These are phyloP conservation scores for Nothobranchius furzeri DNA, from an alignment of 2,113 vertebrate species.

Conservation along the genomic window DNA sequence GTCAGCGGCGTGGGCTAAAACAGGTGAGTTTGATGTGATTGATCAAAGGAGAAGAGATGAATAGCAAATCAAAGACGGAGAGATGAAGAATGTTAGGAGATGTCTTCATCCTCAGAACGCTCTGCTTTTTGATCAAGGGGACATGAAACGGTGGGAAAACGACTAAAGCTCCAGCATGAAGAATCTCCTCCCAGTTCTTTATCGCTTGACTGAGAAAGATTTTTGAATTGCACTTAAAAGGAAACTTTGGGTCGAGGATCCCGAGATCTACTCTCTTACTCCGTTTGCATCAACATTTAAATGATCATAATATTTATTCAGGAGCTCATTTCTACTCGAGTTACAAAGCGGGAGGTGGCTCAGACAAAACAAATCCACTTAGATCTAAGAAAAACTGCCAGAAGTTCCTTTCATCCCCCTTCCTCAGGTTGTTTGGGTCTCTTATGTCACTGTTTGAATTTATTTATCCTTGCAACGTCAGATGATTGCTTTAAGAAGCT, in stretches of 20 bases:
- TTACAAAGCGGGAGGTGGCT: background rate
- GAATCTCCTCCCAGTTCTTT: conserved; percentile 22
- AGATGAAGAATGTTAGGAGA: conserved; percentile 57
- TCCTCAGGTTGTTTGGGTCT: background rate
- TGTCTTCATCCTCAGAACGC: conserved; percentile 53
- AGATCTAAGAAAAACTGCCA: conserved; percentile 21
- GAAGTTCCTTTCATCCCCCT: conserved; percentile 3
- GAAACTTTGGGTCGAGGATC: background rate
- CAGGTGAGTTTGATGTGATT: conserved; percentile 31
- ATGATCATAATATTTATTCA: conserved; percentile 9
- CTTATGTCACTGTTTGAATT: background rate
- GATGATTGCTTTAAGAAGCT: conserved; percentile 4
- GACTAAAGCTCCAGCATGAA: conserved; percentile 34
- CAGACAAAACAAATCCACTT: conserved; percentile 16
- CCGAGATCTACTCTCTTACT: background rate
- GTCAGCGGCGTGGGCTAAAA: conserved; percentile 1
- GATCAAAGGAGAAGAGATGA: conserved; percentile 32
- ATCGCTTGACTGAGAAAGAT: conserved; percentile 14
- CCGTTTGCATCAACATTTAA: no score
- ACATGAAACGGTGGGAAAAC: conserved; percentile 41
- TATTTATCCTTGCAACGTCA: background rate
- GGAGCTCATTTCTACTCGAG: background rate
- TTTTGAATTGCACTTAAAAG: conserved; percentile 11
- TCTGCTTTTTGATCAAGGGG: conserved; percentile 64
- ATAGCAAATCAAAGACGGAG: conserved; percentile 59